Percentiles rank a stretch among this genome's conserved stretches.
phyloP scores from a whole-genome alignment of 2,113 vertebrate species.

The Tragelaphus buxtoni region DNA sequence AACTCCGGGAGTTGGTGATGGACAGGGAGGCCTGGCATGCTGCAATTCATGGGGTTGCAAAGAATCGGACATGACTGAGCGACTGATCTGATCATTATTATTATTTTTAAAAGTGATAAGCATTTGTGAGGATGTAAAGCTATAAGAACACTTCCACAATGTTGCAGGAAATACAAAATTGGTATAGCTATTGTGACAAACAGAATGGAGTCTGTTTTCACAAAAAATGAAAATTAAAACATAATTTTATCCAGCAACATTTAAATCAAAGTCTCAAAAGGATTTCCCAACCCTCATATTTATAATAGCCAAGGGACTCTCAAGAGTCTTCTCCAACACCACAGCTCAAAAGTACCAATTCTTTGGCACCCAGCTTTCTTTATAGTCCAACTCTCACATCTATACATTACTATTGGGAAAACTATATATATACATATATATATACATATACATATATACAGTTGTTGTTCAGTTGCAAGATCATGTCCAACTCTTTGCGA shows the following conservation, averaged over 20 bases:
- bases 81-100: background rate
- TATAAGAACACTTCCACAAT: background rate
- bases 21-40: too few species aligned
- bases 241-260: background rate
- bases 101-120: background rate
- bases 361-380: background rate
- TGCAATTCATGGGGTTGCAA: too few species aligned
- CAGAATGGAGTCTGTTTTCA: too few species aligned
- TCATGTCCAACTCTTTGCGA: background rate
- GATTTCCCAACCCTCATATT: background rate
- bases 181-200: background rate
- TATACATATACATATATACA: background rate
- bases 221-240: background rate
- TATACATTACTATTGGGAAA: background rate
- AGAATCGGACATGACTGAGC: rapidly evolving
- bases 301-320: background rate
- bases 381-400: background rate
- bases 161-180: background rate
- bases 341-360: background rate
- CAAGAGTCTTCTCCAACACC: background rate
- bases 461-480: background rate
- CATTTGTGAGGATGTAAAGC: background rate
- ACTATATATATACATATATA: background rate
- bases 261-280: background rate
- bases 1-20: too few species aligned